Base-by-base conservation (phyloP, 2,888 invertebrate species). In the Noctua janthe region DNA sequence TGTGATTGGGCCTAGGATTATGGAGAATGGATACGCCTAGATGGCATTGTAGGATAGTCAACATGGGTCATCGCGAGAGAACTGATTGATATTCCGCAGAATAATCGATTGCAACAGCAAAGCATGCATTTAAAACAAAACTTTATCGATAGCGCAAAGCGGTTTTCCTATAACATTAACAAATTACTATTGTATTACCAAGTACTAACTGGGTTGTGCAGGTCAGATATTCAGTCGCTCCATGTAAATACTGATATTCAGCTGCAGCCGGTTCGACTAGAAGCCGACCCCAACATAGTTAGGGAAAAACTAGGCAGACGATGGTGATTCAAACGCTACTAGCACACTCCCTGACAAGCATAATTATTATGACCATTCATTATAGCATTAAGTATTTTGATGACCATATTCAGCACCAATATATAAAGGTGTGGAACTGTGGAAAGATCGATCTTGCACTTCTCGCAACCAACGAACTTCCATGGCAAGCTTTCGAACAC, bases 21-120 rank as follows among this genome's bases (percentile, higher is more conserved):
- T 83, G 62, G 54, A 39, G 20, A 81, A 77, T 7, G 54, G 17
- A 17, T 23, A 77, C 59, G n/a, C 23, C 49, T 73, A 39, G 54
- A 23, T 29, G 47, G 39, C 0, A 49, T 74, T 74, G 39, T 10
- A 35, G 43, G 43, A 23, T 1, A 35, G 35, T 13, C 10, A 6
- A 43, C 35, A 43, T 20, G 7, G 15, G 35, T 64, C n/a, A n/a
- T 43, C 51, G 29, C 13, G 17, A 80, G 66, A 4, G 43, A 62
- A 71, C 71, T 64, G 66, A 81, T 56, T 39, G 54, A 49, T 49
- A 5, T 49, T 80, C 13, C 20, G 35, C 11, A 15, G n/a, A 56
- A 1, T 39, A 23, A 75, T 56, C 74, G 15, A 29, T 15, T 39
- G 13, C 2, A 54, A 54, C 47, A 47, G 47, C 47, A 47, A 2